phyloP scores from a whole-genome alignment of 2,797 vertebrate genomes.

The Argyrosomus regius region DNA sequence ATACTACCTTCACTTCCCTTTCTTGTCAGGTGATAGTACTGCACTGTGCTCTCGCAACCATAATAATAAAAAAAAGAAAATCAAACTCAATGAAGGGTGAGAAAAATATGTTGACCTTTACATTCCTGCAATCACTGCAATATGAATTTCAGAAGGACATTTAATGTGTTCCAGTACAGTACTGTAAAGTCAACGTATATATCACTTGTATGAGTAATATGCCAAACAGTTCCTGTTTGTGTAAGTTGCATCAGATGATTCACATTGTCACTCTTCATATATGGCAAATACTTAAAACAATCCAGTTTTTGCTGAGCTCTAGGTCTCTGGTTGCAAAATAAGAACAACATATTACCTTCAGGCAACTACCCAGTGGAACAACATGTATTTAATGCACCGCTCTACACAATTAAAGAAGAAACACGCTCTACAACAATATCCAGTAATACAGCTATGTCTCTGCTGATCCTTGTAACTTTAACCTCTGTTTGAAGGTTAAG shows the following conservation, averaged over 20 bases:
- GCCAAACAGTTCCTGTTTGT: neutral
- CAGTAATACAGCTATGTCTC: neutral
- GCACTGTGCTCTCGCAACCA: neutral
- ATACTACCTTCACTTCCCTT: neutral
- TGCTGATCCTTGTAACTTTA: conserved; percentile 10
- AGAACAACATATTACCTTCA: neutral
- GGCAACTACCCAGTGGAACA: conserved; percentile 1
- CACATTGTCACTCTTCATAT: neutral
- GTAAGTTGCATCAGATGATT: neutral
- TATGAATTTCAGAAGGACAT: neutral
- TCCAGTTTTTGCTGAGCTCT: neutral
- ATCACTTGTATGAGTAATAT: neutral
- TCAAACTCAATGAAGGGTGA: neutral
- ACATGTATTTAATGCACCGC: neutral
- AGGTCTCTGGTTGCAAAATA: neutral
- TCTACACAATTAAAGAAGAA: neutral
- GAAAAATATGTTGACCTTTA: conserved; percentile 19
- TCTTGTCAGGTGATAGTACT: neutral
- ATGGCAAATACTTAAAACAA: neutral
- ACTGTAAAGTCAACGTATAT: neutral
- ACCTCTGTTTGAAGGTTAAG: conserved; percentile 39
- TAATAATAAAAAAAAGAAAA: neutral
- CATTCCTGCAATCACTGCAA: neutral
- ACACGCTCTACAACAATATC: neutral
- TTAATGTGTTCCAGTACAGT: neutral